phyloP scores from a whole-genome alignment of 1,140 invertebrate genomes.

The Meloidogyne hapla region DNA sequence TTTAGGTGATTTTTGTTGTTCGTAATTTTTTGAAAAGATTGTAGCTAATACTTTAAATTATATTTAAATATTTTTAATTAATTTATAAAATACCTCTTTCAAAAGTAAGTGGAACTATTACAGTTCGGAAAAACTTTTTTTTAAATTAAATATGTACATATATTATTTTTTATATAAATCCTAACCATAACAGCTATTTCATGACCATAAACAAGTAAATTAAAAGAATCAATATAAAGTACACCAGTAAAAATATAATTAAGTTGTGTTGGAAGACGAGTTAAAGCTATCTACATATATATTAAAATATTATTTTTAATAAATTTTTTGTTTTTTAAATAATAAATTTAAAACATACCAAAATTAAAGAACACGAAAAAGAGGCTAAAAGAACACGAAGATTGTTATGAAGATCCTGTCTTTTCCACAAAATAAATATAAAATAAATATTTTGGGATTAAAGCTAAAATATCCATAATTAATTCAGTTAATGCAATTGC shows the following conservation, averaged over 20 bases:
- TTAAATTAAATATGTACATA: constrained; percentile 20
- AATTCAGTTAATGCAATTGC: constrained; percentile 29
- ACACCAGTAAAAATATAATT: constrained; percentile 24
- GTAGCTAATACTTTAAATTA: constrained; percentile 23
- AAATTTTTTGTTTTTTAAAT: neutral
- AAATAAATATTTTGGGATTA: constrained; percentile 30
- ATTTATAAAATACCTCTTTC: constrained; percentile 15
- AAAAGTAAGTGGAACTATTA: constrained; percentile 33
- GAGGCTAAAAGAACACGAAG: constrained; percentile 27
- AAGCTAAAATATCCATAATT: constrained; percentile 19
- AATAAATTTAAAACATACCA: neutral
- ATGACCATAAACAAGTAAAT: constrained; percentile 23
- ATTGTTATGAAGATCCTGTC: constrained; percentile 36
- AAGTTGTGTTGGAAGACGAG: constrained; percentile 29
- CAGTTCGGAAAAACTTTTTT: constrained; percentile 25
- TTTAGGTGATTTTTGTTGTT: constrained; percentile 20
- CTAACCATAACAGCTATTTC: constrained; percentile 32
- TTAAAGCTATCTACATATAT: constrained; percentile 23
- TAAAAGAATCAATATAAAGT: constrained; percentile 26
- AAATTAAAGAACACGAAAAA: constrained; percentile 14
- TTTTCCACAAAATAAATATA: constrained; percentile 12
- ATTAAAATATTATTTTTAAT: no score
- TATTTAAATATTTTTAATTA: neutral
- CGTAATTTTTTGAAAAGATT: constrained; percentile 27
- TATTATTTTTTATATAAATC: neutral